These are phyloP conservation scores for Rhinella marina DNA, from an alignment of 2,797 vertebrate genomes.

Conservation along the genomic window DNA sequence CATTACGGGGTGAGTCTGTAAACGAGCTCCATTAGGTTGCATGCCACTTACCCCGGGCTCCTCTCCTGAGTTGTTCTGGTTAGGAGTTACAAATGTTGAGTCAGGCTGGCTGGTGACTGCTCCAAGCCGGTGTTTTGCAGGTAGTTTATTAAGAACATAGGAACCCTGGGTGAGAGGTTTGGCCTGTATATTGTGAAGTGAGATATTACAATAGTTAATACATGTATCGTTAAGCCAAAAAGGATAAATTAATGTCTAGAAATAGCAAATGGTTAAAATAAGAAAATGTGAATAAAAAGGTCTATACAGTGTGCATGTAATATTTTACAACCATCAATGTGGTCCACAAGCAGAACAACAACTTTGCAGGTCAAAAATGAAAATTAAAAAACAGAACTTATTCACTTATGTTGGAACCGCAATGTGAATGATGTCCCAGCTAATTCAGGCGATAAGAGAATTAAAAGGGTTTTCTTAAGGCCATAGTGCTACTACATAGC, in stretches of 20 bases:
- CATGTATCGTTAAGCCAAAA: background rate
- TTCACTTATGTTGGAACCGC: too few relatives aligned
- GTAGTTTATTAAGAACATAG: constrained; percentile 93
- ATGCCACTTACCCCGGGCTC: constrained; percentile 72
- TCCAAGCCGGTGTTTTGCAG: constrained; percentile 85
- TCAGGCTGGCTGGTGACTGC: constrained; percentile 76
- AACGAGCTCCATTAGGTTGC: background rate
- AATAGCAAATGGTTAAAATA: background rate
- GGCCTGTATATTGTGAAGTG: constrained; percentile 71
- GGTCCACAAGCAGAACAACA: too few relatives aligned
- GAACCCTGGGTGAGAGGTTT: constrained; percentile 84
- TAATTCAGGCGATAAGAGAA: too few relatives aligned
- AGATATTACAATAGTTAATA: background rate
- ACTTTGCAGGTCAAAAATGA: too few relatives aligned
- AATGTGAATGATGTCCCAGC: too few relatives aligned
- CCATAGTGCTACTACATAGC: too few relatives aligned
- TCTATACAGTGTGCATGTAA: too few relatives aligned
- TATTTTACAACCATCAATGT: too few relatives aligned
- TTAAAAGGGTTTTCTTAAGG: too few relatives aligned
- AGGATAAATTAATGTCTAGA: background rate
- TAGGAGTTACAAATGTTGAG: constrained; percentile 69
- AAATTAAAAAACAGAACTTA: too few relatives aligned
- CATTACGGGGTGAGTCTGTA: background rate
- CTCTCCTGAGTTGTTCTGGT: constrained; percentile 76
- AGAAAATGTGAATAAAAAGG: background rate